phyloP scores from a whole-genome alignment of 2,888 invertebrate species.

The Branchellion lobata region DNA sequence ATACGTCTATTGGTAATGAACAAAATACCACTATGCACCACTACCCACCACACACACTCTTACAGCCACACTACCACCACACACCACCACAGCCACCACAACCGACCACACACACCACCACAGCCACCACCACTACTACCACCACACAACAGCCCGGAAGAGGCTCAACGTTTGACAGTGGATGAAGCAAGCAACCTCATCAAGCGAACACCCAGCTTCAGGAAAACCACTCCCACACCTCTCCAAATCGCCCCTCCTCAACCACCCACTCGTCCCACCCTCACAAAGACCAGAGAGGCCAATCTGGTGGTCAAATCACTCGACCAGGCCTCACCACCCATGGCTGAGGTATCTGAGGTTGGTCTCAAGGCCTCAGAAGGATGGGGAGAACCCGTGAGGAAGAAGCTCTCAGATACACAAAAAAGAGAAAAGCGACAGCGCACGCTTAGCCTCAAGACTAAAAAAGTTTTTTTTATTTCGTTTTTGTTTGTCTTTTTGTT shows the following conservation, averaged over 20 bases:
- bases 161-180: background rate
- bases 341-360: background rate
- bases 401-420: slow-evolving; percentile 50
- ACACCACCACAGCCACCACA: too few species aligned
- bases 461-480: too few species aligned
- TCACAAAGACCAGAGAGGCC: background rate
- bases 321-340: background rate
- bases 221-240: background rate
- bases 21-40: too few species aligned
- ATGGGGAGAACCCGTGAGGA: slow-evolving; percentile 45
- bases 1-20: too few species aligned
- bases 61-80: too few species aligned
- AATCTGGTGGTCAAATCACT: background rate
- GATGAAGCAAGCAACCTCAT: slow-evolving; percentile 49
- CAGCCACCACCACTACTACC: slow-evolving; percentile 10
- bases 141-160: background rate
- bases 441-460: slow-evolving; percentile 91
- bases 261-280: background rate
- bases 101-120: too few species aligned
- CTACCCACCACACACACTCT: too few species aligned
- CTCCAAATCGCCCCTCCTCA: slow-evolving; percentile 6
- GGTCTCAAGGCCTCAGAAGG: slow-evolving; percentile 48
- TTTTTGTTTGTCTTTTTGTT: background rate
- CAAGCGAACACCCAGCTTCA: slow-evolving; percentile 43
- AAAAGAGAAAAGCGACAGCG: slow-evolving; percentile 62